phyloP scores from a whole-genome alignment of 2,113 vertebrate genomes.

The Brachirus orientalis region DNA sequence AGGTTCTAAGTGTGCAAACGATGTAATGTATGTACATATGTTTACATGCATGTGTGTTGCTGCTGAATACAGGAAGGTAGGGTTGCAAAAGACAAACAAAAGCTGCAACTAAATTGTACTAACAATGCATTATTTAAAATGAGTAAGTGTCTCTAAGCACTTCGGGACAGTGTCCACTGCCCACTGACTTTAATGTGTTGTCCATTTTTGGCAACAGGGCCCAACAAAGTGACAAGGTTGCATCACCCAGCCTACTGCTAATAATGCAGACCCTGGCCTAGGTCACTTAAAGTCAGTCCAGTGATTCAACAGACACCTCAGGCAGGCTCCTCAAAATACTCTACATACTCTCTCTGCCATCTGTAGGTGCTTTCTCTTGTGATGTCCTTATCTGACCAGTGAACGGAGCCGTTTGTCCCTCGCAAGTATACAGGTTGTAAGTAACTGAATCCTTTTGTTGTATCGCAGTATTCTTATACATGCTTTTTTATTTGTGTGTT shows the following conservation, averaged over 20 bases:
- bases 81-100: conserved; percentile 51
- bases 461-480: conserved; percentile 66
- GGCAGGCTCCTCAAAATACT: conserved; percentile 58
- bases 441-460: conserved; percentile 51
- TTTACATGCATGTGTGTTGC: conserved; percentile 78
- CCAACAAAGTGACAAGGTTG: conserved; percentile 45
- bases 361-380: conserved; percentile 55
- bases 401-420: conserved; percentile 64
- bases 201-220: conserved; percentile 25
- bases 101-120: conserved; percentile 64
- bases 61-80: conserved; percentile 73
- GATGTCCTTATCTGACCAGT: conserved; percentile 66
- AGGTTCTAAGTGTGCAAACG: conserved; percentile 78
- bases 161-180: conserved; percentile 59
- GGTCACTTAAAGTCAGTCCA: conserved; percentile 54
- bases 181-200: conserved; percentile 54
- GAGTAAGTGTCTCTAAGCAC: conserved; percentile 44
- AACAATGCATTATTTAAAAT: conserved; percentile 61
- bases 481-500: conserved; percentile 46
- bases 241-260: conserved; percentile 57
- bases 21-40: conserved; percentile 79
- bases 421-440: conserved; percentile 47
- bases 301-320: conserved; percentile 60
- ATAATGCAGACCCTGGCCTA: conserved; percentile 41
- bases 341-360: conserved; percentile 51